These are phyloP conservation scores for Brachionus angularis DNA, from an alignment of 1,140 invertebrate species.

Conservation along the genomic window DNA sequence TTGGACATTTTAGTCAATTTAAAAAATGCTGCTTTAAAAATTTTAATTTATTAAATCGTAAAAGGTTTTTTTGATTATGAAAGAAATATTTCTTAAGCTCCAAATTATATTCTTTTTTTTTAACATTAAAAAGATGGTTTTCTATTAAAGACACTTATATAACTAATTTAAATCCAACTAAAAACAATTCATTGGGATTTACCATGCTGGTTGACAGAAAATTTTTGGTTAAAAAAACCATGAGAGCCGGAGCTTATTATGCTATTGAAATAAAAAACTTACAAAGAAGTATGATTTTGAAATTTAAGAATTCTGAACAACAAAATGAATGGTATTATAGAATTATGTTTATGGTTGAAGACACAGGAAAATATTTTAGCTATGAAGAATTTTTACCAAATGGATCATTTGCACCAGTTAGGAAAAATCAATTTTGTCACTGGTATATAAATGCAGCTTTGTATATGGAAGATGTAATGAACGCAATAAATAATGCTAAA, in stretches of 20 bases:
- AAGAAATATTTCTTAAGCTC: not conserved
- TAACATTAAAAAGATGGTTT: conserved; percentile 49
- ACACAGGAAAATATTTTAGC: not conserved
- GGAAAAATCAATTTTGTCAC: not conserved
- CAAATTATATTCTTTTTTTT: not conserved
- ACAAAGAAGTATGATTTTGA: not conserved
- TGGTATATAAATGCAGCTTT: conserved; percentile 75
- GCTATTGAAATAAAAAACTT: not conserved
- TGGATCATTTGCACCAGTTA: conserved; percentile 16
- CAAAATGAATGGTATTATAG: not conserved
- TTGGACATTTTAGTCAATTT: not conserved
- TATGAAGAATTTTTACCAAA: not conserved
- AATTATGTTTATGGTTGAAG: not conserved
- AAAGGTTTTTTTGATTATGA: not conserved
- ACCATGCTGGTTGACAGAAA: not conserved
- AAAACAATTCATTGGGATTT: not conserved
- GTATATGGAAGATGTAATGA: conserved; percentile 81
- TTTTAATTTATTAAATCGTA: not conserved
- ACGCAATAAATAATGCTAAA: conserved; percentile 76
- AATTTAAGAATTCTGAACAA: conserved; percentile 8
- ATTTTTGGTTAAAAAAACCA: not conserved
- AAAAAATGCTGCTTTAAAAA: not conserved
- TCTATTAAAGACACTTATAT: conserved; percentile 14
- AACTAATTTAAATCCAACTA: conserved; percentile 1
- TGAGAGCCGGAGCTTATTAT: not conserved